Conservation (phyloP, 2,797 vertebrate genomes). For the Petrocephalus sullivani region DNA sequence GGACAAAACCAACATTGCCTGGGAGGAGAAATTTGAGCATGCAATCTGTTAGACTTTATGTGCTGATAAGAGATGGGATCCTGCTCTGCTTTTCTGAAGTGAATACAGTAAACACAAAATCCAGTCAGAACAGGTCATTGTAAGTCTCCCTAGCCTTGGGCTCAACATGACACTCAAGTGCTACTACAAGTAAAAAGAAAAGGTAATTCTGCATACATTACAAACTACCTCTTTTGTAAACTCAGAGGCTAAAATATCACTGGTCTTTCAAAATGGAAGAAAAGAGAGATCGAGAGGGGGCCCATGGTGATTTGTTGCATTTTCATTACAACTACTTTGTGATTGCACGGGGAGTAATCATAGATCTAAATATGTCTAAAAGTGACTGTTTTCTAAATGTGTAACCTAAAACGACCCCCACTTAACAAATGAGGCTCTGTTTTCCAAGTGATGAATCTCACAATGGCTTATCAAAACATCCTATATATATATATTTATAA, state of each 20-base stretch:
- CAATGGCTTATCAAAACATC: conserved; percentile 52
- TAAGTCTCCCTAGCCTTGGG: conserved; percentile 71
- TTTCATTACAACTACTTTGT: conserved; percentile 58
- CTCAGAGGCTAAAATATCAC: conserved; percentile 63
- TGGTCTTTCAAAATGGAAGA: conserved; percentile 49
- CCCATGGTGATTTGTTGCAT: conserved; percentile 59
- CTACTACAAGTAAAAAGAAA: conserved; percentile 74
- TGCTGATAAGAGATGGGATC: conserved; percentile 77
- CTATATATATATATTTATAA: conserved; percentile 49
- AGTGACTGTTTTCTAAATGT: conserved; percentile 56
- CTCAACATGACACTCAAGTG: conserved; percentile 84
- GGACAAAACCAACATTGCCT: conserved; percentile 74
- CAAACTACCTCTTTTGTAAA: conserved; percentile 67
- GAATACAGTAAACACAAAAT: conserved; percentile 67
- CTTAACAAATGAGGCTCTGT: conserved; percentile 50
- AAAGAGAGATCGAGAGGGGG: conserved; percentile 15
- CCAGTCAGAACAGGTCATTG: conserved; percentile 72
- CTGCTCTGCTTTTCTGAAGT: conserved; percentile 49
- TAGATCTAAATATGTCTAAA: conserved; percentile 59
- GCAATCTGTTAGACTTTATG: conserved; percentile 79
- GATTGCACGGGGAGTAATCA: conserved; percentile 50
- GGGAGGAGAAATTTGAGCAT: conserved; percentile 83
- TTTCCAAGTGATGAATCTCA: conserved; percentile 52
- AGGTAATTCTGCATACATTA: conserved; percentile 67
- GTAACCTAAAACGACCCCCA: conserved; percentile 49